These are phyloP conservation scores for Magallana ariakensis DNA, from an alignment of 1,140 invertebrate species.

Conservation along the genomic window DNA sequence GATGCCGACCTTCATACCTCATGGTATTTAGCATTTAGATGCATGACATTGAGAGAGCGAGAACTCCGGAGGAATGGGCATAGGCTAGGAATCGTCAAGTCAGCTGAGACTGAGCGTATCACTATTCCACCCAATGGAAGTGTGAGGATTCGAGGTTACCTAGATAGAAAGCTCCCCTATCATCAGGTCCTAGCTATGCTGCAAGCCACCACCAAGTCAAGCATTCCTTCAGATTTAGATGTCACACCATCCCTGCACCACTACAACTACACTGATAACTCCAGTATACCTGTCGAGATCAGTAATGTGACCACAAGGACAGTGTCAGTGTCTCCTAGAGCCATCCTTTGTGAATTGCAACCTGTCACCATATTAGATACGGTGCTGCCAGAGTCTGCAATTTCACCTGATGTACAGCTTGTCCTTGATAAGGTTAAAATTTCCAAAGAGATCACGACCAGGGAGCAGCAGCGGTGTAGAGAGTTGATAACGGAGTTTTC, in stretches of 20 bases:
- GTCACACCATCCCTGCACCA: not conserved
- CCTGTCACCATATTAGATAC: conserved; percentile 18
- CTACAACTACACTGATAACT: not conserved
- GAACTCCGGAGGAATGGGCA: not conserved
- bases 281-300: not conserved
- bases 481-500: not conserved
- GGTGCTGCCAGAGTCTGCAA: not conserved
- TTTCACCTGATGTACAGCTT: not conserved
- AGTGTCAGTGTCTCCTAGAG: not conserved
- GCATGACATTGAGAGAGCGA: conserved; percentile 31
- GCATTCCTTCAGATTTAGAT: conserved; percentile 32
- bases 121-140: conserved; percentile 40
- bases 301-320: conserved; percentile 40
- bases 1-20: not conserved
- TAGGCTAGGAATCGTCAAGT: conserved; percentile 26
- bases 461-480: not conserved
- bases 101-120: conserved; percentile 26
- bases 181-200: conserved; percentile 17
- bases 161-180: conserved; percentile 36
- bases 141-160: not conserved
- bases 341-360: conserved; percentile 20
- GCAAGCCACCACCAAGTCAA: not conserved
- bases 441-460: not conserved
- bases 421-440: not conserved
- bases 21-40: conserved; percentile 33